Base-by-base conservation (phyloP, 1,140 invertebrate species). In the Pissodes strobi region DNA sequence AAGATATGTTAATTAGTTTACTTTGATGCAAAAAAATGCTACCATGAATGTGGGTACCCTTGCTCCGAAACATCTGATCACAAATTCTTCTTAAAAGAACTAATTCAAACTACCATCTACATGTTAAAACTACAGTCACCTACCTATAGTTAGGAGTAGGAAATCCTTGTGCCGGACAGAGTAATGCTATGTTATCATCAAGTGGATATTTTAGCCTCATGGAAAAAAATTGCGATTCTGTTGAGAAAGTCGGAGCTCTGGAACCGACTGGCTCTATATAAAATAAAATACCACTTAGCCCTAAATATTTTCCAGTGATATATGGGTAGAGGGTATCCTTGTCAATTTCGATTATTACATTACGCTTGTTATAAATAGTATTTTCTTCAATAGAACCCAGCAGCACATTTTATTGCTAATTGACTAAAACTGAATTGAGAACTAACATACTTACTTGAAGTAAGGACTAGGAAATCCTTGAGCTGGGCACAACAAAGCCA, bases 401-500 rank as follows among this genome's bases (percentile, higher is more conserved):
- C n/a, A n/a, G n/a, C n/a, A n/a, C n/a, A n/a, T n/a, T n/a, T n/a
- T n/a, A n/a, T n/a, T n/a, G n/a, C n/a, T n/a, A n/a, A n/a, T n/a
- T n/a, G n/a, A 88, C 89, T 79, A 92, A 94, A 13, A 91, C 83
- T 53, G 94, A 78, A 62, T 87, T 84, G 70, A 43, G 41, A 18
- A 84, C 80, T 89, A 89, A 62, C n/a, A 25, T 30, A 82, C 83
- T 85, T 83, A 90, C 88, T 88, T 89, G 82, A 87, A 88, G 67
- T 82, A 73, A 62, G 88, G 88, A 71, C 86, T 76, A 34, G 88
- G 89, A 78, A 86, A 84, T 21, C 86, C 87, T 78, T 91, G 90
- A 62, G 90, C 90, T 70, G 88, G 90, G 79, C 92, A 94, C 13
- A 91, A 83, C 56, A 95, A 79, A 64, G 87, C 84, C 70, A 90